phyloP scores from a whole-genome alignment of 1,140 invertebrate species.

The Maniola jurtina region DNA sequence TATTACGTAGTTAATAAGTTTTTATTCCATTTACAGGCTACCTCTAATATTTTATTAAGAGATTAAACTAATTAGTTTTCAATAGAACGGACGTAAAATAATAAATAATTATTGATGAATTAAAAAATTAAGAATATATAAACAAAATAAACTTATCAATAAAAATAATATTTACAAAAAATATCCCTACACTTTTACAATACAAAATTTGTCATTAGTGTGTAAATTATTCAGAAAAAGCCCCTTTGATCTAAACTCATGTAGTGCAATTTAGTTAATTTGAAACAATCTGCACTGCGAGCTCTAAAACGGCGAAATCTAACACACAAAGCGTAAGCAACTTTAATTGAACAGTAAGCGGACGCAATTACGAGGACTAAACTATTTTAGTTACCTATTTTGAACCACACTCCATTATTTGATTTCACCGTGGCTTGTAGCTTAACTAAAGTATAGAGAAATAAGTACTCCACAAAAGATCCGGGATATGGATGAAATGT shows the following conservation, averaged over 20 bases:
- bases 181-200: too few relatives aligned
- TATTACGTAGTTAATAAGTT: neutral
- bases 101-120: too few relatives aligned
- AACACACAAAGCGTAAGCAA: conserved; percentile 2
- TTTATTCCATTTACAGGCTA: neutral
- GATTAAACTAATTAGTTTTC: too few relatives aligned
- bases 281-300: conserved; percentile 1
- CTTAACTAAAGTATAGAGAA: neutral
- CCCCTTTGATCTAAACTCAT: neutral
- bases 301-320: conserved; percentile 1
- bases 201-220: too few relatives aligned
- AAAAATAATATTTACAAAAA: too few relatives aligned
- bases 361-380: neutral
- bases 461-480: too few relatives aligned
- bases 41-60: too few relatives aligned
- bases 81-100: too few relatives aligned
- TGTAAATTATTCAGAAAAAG: neutral
- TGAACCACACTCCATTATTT: neutral
- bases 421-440: neutral
- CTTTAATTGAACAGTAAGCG: conserved; percentile 4
- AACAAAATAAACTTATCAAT: too few relatives aligned
- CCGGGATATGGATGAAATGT: too few relatives aligned
- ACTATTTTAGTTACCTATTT: neutral
- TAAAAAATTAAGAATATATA: too few relatives aligned
- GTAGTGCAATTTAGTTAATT: neutral